Evolutionary conservation across 2,888 invertebrate genomes (phyloP), one percentile per base, ranked within the genome.

Genomic region (Trachelus iudaicus): DNA sequence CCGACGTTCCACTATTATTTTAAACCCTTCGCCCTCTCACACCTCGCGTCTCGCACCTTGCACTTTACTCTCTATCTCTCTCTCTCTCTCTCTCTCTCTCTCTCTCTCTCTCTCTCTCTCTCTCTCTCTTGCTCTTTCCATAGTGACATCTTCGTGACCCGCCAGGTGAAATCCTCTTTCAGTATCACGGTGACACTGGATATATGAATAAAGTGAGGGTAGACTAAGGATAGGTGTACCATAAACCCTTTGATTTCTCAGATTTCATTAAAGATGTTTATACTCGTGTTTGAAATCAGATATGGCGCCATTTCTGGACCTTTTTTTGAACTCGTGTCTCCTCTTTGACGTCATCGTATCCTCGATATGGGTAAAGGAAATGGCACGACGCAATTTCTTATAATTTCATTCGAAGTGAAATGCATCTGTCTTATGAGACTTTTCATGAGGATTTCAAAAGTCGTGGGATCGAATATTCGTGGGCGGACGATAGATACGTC

Each of bases 1-100:
- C 76, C 87, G 85, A 81, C 85, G 85, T 89, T 86, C 85, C 83
- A 87, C 87, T 89, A 88, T 89, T 88, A 89, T 89, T 89, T 89
- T 88, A 87, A 86, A 88, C 86, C 85, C 84, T 85, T 83, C 85
- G 81, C 83, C 82, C 79, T 78, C 73, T 34, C 71, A n/a, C 34
- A 35, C 78, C 77, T 75, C 76, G 75, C 75, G 23, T 34, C 76
- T n/a, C 33, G 35, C 75, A 73, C 31, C 40, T 56, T 73, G 68
- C 73, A 11, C 76, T 75, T 71, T 37, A 15, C 76, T 35, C 40
- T 35, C 35, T 12, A 69, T 30, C 69, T 69, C 73, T 71, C 37
- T n/a, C n/a, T n/a, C n/a, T n/a, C n/a, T n/a, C n/a, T n/a, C n/a
- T n/a, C n/a, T n/a, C n/a, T n/a, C n/a, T n/a, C n/a, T n/a, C n/a